Evolutionary conservation across 2,113 vertebrate genomes (phyloP).

Genomic region (Sceloporus tristichus): DNA sequence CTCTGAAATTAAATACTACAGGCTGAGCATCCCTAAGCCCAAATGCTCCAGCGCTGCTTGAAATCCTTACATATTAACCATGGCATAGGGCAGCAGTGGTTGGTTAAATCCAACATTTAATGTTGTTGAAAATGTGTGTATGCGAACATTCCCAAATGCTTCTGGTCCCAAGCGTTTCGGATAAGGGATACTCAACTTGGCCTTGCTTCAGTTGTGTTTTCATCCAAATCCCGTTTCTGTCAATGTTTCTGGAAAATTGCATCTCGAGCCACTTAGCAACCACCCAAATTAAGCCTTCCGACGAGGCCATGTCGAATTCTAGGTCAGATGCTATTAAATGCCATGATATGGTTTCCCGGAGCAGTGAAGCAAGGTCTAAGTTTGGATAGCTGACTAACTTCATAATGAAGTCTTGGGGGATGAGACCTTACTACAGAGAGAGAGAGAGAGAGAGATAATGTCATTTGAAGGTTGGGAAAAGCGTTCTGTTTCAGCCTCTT

Average conservation of each 20-base stretch:
- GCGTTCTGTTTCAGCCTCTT: neutral
- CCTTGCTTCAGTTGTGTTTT: neutral
- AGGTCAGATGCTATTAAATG: slow-evolving; percentile 17
- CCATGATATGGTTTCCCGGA: neutral
- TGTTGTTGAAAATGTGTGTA: neutral
- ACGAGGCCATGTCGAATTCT: slow-evolving; percentile 21
- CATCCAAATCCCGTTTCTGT: neutral
- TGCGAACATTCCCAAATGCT: too few relatives aligned
- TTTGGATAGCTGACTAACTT: slow-evolving; percentile 32
- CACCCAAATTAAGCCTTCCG: neutral
- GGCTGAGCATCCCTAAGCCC: too few relatives aligned
- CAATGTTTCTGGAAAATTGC: neutral
- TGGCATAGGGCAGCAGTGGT: too few relatives aligned
- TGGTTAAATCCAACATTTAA: neutral
- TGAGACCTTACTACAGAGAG: too few relatives aligned
- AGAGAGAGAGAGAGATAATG: neutral
- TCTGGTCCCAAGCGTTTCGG: too few relatives aligned
- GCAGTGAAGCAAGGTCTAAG: slow-evolving; percentile 30
- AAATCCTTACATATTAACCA: too few relatives aligned
- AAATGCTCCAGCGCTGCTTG: too few relatives aligned
- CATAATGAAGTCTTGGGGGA: neutral
- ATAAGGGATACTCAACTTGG: too few relatives aligned
- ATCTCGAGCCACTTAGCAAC: neutral
- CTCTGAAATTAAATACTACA: too few relatives aligned
- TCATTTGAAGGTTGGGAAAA: neutral